phyloP scores from a whole-genome alignment of 2,113 vertebrate genomes.

The Holacanthus passer region DNA sequence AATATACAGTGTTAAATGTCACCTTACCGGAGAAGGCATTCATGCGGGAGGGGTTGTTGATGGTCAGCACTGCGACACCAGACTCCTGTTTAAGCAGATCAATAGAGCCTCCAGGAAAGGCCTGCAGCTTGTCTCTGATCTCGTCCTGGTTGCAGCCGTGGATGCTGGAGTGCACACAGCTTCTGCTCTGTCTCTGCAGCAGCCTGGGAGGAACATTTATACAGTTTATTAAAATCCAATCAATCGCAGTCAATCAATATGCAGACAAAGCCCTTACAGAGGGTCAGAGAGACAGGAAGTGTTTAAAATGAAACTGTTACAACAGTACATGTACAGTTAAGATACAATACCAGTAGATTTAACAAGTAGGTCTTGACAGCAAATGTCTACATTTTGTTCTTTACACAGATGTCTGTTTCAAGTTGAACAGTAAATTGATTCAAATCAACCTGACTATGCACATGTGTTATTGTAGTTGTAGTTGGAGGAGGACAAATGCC shows the following conservation, averaged over 20 bases:
- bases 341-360: neutral
- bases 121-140: slow-evolving; percentile 86
- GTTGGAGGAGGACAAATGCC: slow-evolving; percentile 4
- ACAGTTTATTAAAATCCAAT: neutral
- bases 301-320: neutral
- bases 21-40: slow-evolving; percentile 95
- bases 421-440: neutral
- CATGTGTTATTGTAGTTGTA: neutral
- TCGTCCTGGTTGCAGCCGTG: slow-evolving; percentile 85
- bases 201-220: slow-evolving; percentile 63
- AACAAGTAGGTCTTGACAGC: neutral
- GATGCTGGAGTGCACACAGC: slow-evolving; percentile 78
- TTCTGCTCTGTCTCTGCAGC: slow-evolving; percentile 71
- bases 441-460: neutral
- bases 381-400: neutral
- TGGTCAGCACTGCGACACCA: slow-evolving; percentile 90
- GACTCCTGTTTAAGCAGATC: slow-evolving; percentile 88
- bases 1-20: neutral
- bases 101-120: slow-evolving; percentile 91
- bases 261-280: neutral
- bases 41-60: slow-evolving; percentile 92
- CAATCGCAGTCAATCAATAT: neutral
- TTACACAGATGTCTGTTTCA: neutral
- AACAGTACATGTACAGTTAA: neutral
- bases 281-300: neutral